Evolutionary conservation across 2,888 invertebrate genomes (phyloP).

Genomic region (Anoplius nigerrimus): DNA sequence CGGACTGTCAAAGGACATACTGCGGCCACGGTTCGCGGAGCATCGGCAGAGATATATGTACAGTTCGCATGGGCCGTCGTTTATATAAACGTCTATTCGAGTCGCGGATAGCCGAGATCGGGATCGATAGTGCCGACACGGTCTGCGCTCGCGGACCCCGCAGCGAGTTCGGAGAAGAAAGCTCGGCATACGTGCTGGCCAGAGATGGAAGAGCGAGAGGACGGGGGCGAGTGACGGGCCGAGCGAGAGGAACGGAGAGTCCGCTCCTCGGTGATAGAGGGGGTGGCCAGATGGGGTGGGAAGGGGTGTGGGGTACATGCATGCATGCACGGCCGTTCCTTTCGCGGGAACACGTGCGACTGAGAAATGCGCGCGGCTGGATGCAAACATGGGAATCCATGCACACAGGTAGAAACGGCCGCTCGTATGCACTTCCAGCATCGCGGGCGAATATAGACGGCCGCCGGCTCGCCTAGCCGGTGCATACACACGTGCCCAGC

Average conservation of each 20-base stretch:
- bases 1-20: conserved; percentile 5
- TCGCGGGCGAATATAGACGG: not conserved
- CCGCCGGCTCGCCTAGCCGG: not conserved
- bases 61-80: no score
- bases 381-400: no score
- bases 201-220: not conserved
- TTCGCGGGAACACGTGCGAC: not conserved
- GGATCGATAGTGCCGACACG: not conserved
- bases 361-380: not conserved
- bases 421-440: no score
- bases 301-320: conserved; percentile 22
- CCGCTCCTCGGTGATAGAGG: conserved; percentile 18
- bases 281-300: conserved; percentile 33
- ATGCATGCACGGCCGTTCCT: not conserved
- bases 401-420: no score
- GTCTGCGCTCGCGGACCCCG: no score
- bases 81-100: not conserved
- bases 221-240: conserved; percentile 3
- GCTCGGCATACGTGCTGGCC: not conserved
- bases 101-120: conserved; percentile 5
- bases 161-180: not conserved
- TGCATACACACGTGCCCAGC: not conserved
- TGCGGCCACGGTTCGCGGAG: not conserved
- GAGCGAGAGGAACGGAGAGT: conserved; percentile 6
- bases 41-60: no score